Conservation (phyloP, 2,113 vertebrate genomes). For the Phodopus roborovskii region DNA sequence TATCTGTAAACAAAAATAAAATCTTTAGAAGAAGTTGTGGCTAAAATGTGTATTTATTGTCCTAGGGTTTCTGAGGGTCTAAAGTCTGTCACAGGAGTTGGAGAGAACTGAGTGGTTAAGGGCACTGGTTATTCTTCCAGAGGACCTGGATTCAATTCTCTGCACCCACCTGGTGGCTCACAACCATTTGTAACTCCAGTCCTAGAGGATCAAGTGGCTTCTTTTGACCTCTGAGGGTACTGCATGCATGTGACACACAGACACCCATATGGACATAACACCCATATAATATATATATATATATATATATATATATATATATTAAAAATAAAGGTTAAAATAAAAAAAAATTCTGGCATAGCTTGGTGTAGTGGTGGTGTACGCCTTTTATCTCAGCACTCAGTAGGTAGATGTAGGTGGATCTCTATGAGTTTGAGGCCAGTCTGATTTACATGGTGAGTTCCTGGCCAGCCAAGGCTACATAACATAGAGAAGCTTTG, state of each 20-base stretch:
- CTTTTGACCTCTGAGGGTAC: background rate
- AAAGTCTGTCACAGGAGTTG: background rate
- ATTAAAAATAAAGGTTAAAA: background rate
- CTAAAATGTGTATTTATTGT: background rate
- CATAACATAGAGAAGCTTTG: background rate
- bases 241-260: background rate
- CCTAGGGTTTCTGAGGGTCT: background rate
- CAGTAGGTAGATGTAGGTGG: background rate
- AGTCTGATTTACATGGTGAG: background rate
- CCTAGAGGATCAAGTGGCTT: background rate
- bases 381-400: background rate
- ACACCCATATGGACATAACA: background rate
- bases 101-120: background rate
- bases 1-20: no score
- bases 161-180: background rate
- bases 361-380: background rate
- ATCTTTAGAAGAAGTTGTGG: background rate
- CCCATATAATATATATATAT: no score
- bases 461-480: background rate
- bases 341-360: background rate
- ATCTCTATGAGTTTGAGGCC: background rate
- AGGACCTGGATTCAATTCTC: background rate
- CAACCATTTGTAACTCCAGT: background rate
- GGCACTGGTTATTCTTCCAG: background rate
- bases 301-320: no score